A percentile compares a stretch with the other conserved stretches of the same genome.
Conservation (phyloP, 2,888 invertebrate genomes). For the Notodonta dromedarius region DNA sequence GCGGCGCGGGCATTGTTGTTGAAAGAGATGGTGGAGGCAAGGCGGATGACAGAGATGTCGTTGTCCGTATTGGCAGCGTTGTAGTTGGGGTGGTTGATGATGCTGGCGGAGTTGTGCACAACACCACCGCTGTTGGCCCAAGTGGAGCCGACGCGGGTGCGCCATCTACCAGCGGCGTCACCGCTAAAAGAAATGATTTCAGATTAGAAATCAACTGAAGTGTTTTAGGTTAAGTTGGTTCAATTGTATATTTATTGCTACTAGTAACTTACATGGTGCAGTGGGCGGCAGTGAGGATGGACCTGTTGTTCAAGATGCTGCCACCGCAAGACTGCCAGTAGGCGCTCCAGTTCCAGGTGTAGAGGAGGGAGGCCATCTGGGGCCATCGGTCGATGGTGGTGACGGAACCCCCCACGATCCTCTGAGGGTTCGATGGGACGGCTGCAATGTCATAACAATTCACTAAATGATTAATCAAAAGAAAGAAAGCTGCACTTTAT, state of each 20-base stretch:
- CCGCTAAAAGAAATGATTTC: slow-evolving; percentile 34
- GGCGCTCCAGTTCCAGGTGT: slow-evolving; percentile 20
- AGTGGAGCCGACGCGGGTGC: slow-evolving; percentile 46
- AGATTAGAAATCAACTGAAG: not conserved
- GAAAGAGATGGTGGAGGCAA: not conserved
- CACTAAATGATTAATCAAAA: too few relatives aligned
- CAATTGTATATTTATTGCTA: not conserved
- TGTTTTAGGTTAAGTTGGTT: not conserved
- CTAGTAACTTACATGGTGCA: slow-evolving; percentile 47
- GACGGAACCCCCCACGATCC: slow-evolving; percentile 51
- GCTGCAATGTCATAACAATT: slow-evolving; percentile 19
- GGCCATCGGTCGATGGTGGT: slow-evolving; percentile 44
- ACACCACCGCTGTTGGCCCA: slow-evolving; percentile 49
- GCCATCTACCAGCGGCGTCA: slow-evolving; percentile 37
- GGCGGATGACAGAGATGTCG: slow-evolving; percentile 48
- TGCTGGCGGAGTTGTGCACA: slow-evolving; percentile 24
- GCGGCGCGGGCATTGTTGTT: slow-evolving; percentile 12
- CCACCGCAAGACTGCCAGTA: slow-evolving; percentile 51
- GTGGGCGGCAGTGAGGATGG: slow-evolving; percentile 55
- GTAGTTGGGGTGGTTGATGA: slow-evolving; percentile 43
- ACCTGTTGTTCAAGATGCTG: slow-evolving; percentile 45
- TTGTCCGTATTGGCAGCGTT: slow-evolving; percentile 32
- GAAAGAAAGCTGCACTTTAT: too few relatives aligned
- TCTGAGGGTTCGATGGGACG: slow-evolving; percentile 30
- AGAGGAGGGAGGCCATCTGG: slow-evolving; percentile 37